Percentiles rank a stretch among this genome's conserved stretches.
Conservation (phyloP, 2,888 invertebrate species). For the Philereme transversata region DNA sequence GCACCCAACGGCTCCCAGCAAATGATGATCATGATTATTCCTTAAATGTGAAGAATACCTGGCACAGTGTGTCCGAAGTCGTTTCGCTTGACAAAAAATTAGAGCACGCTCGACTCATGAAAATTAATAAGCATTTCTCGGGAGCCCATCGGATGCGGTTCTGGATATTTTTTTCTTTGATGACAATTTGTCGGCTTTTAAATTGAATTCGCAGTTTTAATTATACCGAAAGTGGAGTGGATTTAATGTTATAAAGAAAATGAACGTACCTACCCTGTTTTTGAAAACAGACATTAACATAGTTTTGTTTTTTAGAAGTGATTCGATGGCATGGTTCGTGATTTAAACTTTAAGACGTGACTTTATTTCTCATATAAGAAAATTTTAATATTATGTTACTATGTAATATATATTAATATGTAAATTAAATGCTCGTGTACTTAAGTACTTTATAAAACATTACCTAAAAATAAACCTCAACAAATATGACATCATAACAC, state of each 20-base stretch:
- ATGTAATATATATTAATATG: no score
- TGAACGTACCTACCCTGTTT: neutral
- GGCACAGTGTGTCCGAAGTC: conserved; percentile 13
- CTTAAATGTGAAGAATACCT: conserved; percentile 7
- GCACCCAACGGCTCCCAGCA: no score
- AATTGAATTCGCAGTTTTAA: conserved; percentile 53
- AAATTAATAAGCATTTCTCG: conserved; percentile 67
- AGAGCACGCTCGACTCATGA: conserved; percentile 66
- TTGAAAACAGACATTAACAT: no score
- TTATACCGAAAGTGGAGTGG: conserved; percentile 27
- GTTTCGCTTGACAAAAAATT: conserved; percentile 55
- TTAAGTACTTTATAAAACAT: no score
- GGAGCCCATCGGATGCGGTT: conserved; percentile 48
- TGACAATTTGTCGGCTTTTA: conserved; percentile 52
- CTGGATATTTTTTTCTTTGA: conserved; percentile 42
- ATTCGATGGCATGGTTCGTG: no score
- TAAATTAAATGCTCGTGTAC: no score
- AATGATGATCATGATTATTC: neutral
- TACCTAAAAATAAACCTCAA: neutral
- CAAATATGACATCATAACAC: neutral
- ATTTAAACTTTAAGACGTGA: no score
- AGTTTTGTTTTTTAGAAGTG: no score
- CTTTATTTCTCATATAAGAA: no score
- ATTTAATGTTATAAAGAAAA: neutral
- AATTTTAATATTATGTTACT: no score